These are phyloP conservation scores for Phortica okadai DNA, from an alignment of 2,888 invertebrate species.

Conservation along the genomic window DNA sequence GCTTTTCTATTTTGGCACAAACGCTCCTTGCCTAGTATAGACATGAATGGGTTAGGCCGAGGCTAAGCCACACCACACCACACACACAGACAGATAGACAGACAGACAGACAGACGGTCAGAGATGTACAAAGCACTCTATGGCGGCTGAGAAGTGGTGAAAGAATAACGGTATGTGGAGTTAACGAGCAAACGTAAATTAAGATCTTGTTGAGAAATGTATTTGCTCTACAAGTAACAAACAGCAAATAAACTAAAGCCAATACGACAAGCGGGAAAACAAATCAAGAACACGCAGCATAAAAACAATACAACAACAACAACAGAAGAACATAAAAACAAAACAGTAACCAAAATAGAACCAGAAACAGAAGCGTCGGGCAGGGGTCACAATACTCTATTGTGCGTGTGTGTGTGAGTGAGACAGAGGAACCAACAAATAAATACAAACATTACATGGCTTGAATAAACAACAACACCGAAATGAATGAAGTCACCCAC, in stretches of 20 bases:
- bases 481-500: background rate
- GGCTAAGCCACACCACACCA: background rate
- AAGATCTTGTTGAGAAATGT: conserved; percentile 61
- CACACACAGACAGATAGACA: background rate
- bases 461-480: conserved; percentile 9
- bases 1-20: conserved; percentile 14
- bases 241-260: conserved; percentile 22
- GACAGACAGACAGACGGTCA: background rate
- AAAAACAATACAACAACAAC: background rate
- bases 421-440: background rate
- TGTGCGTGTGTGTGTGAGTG: background rate
- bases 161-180: conserved; percentile 66
- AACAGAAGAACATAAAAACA: background rate
- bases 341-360: background rate
- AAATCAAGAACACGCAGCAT: conserved; percentile 15
- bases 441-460: conserved; percentile 18
- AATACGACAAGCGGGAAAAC: conserved; percentile 9
- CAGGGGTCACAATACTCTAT: no score
- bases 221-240: conserved; percentile 30
- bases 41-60: conserved; percentile 26
- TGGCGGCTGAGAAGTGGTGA: conserved; percentile 51
- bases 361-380: background rate
- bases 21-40: background rate
- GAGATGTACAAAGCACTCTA: conserved; percentile 8
- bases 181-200: conserved; percentile 70